Evolutionary conservation across 35 echinoderm and acorn worm species (phyloP), one percentile per base, ranked within the genome.

Genomic region (Hemicentrotus pulcherrimus): DNA sequence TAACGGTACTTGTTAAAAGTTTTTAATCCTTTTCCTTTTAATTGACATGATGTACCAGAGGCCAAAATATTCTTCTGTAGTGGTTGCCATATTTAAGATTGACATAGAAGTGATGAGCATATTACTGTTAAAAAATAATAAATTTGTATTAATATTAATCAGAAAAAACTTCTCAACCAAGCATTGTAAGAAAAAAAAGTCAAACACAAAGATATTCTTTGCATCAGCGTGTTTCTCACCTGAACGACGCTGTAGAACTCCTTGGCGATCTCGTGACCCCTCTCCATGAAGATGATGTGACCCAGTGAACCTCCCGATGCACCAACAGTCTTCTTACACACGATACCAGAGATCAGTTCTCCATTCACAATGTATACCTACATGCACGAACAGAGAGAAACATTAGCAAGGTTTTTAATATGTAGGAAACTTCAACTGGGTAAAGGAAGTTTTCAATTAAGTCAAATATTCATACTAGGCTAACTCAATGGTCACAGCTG

Each of bases 301-400:
- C 97, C 98, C 9, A 99, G 96, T 3, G 98, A 98, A 5, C 97
- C 97, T 46, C 97, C 96, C 6, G 98, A 99, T 16, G 98, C 96
- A 92, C 98, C 98, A 5, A 99, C 94, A 9, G 98, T 99, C 96
- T 97, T 99, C 94, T 99, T 99, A 50, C 98, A 99, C 86, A 99
- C 95, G 71, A 99, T 99, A 48, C 98, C 98, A 31, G 70, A 94
- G 24, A 99, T 96, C 32, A 99, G 96, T 78, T 99, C 98, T 32
- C 98, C 98, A 95, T 99, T 99, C 47, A 96, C 97, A 94, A 99
- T 99, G 41, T 97, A 94, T 32, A 99, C 98, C 98, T 99, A 58
- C 4, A 30, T 11, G 19, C 86, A 5, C 87, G 61, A 70, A 85
- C 41, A 78, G 10, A 86, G 19, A 92, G 24, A 59, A 22, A 78